Conservation (phyloP, 2,797 vertebrate genomes). For the Huso huso region DNA sequence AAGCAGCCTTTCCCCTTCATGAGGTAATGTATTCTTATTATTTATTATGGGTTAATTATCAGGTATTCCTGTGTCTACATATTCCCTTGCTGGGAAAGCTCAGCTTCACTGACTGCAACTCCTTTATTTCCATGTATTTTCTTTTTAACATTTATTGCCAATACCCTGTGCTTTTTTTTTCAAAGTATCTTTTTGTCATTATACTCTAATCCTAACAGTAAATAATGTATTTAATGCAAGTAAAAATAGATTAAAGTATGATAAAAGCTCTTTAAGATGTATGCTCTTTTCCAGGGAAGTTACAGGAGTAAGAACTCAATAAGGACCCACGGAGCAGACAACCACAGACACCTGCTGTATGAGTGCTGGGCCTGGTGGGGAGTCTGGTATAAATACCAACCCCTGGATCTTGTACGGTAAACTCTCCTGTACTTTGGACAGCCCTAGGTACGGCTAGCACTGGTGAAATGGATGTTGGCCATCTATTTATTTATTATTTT, state of each 20-base stretch:
- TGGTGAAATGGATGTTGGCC: too few relatives aligned
- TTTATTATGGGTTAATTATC: too few relatives aligned
- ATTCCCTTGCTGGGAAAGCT: background rate
- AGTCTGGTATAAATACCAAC: constrained; percentile 92
- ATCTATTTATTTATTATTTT: background rate
- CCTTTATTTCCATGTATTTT: background rate
- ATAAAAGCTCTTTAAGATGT: constrained; percentile 5
- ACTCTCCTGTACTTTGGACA: background rate
- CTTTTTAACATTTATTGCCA: background rate
- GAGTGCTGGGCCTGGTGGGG: constrained; percentile 92
- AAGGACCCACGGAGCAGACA: constrained; percentile 80
- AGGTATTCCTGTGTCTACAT: background rate
- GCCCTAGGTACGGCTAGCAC: too few relatives aligned
- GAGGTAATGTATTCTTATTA: constrained; percentile 60
- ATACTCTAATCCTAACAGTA: constrained; percentile 2
- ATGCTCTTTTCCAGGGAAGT: constrained; percentile 64
- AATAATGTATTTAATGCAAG: constrained; percentile 4
- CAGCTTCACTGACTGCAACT: too few relatives aligned
- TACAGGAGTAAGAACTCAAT: constrained; percentile 88
- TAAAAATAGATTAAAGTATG: constrained; percentile 13
- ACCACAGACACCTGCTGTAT: constrained; percentile 83
- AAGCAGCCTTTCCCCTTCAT: constrained; percentile 87
- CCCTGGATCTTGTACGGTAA: constrained; percentile 85
- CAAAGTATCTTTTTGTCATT: background rate
- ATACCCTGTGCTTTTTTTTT: background rate